phyloP scores from a whole-genome alignment of 2,888 invertebrate genomes.

The Drosophila colorata region DNA sequence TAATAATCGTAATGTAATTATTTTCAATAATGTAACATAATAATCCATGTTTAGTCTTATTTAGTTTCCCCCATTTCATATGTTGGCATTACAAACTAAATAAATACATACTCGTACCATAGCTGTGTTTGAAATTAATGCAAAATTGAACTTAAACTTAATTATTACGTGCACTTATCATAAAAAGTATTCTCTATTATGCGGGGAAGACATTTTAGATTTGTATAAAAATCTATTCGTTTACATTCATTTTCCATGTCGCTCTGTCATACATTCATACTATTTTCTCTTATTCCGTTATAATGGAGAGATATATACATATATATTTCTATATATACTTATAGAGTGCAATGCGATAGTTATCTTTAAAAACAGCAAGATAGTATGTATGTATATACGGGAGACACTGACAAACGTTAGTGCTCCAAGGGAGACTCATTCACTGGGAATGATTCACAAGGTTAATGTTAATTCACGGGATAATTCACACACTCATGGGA shows the following conservation, averaged over 20 bases:
- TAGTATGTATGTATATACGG: constrained; percentile 26
- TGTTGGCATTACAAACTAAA: constrained; percentile 50
- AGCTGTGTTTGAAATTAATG: constrained; percentile 17
- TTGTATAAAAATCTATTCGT: constrained; percentile 51
- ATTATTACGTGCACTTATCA: constrained; percentile 7
- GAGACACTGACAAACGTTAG: constrained; percentile 24
- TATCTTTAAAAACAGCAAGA: constrained; percentile 42
- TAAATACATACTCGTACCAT: constrained; percentile 38
- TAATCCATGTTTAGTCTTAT: constrained; percentile 55
- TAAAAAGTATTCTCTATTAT: constrained; percentile 39
- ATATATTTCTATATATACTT: not conserved
- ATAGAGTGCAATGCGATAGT: constrained; percentile 38
- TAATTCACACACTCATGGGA: constrained; percentile 30
- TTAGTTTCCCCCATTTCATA: constrained; percentile 58
- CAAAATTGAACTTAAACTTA: constrained; percentile 13
- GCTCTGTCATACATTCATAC: not conserved
- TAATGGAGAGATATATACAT: constrained; percentile 13
- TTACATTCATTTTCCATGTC: constrained; percentile 3
- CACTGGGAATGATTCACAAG: constrained; percentile 1
- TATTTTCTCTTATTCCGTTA: constrained; percentile 4
- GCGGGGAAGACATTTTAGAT: constrained; percentile 59
- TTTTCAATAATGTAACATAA: constrained; percentile 39
- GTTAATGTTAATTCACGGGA: constrained; percentile 29
- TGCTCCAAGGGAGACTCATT: not conserved
- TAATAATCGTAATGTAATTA: constrained; percentile 28